Evolutionary conservation across 2,888 invertebrate species (phyloP).

Genomic region (Taenaris catops): DNA sequence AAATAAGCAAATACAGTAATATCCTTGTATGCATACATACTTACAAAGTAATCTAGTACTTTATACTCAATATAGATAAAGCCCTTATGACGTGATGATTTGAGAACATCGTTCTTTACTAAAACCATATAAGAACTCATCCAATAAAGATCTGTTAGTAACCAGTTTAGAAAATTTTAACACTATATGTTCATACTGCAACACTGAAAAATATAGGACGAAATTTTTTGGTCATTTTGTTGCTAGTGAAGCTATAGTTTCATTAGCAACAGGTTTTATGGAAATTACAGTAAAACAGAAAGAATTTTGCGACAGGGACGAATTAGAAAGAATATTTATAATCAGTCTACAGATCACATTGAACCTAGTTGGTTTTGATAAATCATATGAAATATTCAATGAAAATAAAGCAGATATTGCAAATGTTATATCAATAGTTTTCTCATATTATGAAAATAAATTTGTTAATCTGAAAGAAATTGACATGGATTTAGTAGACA

Average conservation of each 20-base stretch:
- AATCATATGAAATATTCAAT: conserved; percentile 43
- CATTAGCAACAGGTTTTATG: conserved; percentile 46
- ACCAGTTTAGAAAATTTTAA: conserved; percentile 81
- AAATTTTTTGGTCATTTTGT: conserved; percentile 56
- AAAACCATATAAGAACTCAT: conserved; percentile 86
- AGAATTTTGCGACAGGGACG: conserved; percentile 42
- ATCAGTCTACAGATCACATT: conserved; percentile 56
- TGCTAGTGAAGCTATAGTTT: conserved; percentile 44
- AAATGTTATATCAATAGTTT: conserved; percentile 44
- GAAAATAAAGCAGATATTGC: conserved; percentile 39
- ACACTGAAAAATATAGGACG: conserved; percentile 41
- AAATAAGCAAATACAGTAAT: too few species aligned
- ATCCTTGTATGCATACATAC: too few species aligned
- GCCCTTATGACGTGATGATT: too few species aligned
- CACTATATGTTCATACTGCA: conserved; percentile 70
- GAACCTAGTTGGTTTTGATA: conserved; percentile 56
- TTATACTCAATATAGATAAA: too few species aligned
- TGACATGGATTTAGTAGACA: conserved; percentile 54
- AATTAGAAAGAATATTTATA: conserved; percentile 52
- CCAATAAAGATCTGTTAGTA: conserved; percentile 80
- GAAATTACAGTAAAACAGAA: conserved; percentile 48
- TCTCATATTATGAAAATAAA: conserved; percentile 57
- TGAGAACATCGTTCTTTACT: too few species aligned
- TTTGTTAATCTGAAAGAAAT: conserved; percentile 51
- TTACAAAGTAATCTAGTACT: too few species aligned